Conservation (phyloP, 2,888 invertebrate genomes). For the Calliopum simillimum region DNA sequence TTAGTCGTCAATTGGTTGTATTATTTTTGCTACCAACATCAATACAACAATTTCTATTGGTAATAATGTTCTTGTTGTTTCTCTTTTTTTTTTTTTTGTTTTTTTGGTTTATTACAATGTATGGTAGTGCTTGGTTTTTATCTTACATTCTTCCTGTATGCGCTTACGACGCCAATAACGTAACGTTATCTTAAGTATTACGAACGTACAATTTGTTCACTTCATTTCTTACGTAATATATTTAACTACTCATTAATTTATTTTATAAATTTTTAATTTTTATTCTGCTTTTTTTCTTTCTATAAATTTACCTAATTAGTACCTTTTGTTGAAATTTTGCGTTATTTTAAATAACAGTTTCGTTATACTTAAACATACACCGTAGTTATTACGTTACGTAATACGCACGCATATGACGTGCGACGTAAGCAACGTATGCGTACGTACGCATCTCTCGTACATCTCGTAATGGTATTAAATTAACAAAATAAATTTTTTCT, state of each 20-base stretch:
- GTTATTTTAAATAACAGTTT: conserved; percentile 4
- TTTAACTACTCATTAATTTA: conserved; percentile 19
- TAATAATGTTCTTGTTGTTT: conserved; percentile 1
- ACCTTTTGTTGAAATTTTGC: background rate
- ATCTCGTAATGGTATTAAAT: too few relatives aligned
- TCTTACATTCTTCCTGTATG: too few relatives aligned
- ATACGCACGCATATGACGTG: too few relatives aligned
- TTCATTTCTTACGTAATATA: background rate
- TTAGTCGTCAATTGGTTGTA: too few relatives aligned
- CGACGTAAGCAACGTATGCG: too few relatives aligned
- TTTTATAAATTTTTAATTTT: conserved; percentile 21
- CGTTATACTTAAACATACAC: background rate
- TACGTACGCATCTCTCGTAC: too few relatives aligned
- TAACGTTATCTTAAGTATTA: background rate
- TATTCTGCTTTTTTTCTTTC: conserved; percentile 12
- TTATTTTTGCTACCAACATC: too few relatives aligned
- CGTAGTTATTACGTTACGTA: too few relatives aligned
- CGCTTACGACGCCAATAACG: too few relatives aligned
- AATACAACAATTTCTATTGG: too few relatives aligned
- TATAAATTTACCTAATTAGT: background rate
- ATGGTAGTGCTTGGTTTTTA: background rate
- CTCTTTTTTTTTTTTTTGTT: background rate
- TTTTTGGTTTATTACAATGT: background rate
- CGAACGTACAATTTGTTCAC: conserved; percentile 7
- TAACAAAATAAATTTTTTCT: too few relatives aligned